Evolutionary conservation across 2,113 vertebrate species (phyloP).

Genomic region (Aphyosemion australe): DNA sequence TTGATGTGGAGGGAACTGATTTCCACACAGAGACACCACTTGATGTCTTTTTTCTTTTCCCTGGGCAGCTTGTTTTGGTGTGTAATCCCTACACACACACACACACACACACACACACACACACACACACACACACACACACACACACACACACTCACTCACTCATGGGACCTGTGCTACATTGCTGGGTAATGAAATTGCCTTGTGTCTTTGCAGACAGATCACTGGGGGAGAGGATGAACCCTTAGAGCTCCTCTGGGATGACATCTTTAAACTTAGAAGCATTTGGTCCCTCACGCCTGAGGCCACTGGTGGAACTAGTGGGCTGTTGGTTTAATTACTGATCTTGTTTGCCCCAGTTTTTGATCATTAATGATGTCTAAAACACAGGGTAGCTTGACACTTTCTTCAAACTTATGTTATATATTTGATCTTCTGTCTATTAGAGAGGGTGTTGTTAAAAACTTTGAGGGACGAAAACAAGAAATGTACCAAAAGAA

Average conservation of each 20-base stretch:
- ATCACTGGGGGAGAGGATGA: constrained; percentile 43
- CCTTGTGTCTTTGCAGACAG: constrained; percentile 67
- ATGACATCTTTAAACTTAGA: constrained; percentile 58
- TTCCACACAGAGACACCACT: constrained; percentile 34
- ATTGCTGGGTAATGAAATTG: constrained; percentile 71
- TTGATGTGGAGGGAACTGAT: constrained; percentile 51
- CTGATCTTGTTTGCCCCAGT: constrained; percentile 6
- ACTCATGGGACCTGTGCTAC: constrained; percentile 59
- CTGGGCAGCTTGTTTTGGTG: constrained; percentile 47
- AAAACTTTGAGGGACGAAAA: too few relatives aligned
- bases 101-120: constrained; percentile 32
- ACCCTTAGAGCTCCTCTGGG: constrained; percentile 40
- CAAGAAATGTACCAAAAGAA: too few relatives aligned
- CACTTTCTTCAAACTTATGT: constrained; percentile 14
- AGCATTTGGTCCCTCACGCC: constrained; percentile 44
- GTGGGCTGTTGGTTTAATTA: constrained; percentile 57
- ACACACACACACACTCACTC: constrained; percentile 22
- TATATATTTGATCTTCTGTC: constrained; percentile 7
- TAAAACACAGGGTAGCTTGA: constrained; percentile 13
- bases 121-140: constrained; percentile 30
- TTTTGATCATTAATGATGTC: constrained; percentile 35
- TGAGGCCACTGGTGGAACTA: constrained; percentile 34
- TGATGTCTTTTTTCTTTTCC: constrained; percentile 49
- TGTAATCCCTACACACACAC: constrained; percentile 23
- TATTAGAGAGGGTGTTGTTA: too few relatives aligned